phyloP scores from a whole-genome alignment of 2,888 invertebrate species.

The Elaeidobius kamerunicus region DNA sequence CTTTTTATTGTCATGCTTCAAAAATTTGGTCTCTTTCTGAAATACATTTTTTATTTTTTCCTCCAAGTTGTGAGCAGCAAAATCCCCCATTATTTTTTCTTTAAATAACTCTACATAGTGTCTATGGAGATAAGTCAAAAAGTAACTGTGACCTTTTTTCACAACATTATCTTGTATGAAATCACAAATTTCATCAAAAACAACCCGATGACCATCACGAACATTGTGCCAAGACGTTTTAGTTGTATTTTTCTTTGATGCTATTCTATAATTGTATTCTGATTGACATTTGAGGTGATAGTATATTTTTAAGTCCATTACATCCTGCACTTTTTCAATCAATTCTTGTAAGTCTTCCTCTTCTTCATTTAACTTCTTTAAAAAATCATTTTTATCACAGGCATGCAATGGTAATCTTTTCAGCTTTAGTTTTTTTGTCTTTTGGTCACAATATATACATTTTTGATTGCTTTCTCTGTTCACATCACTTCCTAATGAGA shows the following conservation, averaged over 20 bases:
- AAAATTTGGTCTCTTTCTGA: constrained; percentile 34
- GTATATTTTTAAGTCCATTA: constrained; percentile 33
- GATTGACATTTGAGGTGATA: constrained; percentile 32
- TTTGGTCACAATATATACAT: constrained; percentile 29
- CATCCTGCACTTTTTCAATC: too few species aligned
- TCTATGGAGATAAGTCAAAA: not conserved
- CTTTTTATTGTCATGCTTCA: constrained; percentile 35
- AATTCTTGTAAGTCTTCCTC: too few species aligned
- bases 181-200: constrained; percentile 34
- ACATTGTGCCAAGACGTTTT: constrained; percentile 35
- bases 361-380: constrained; percentile 24
- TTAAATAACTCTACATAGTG: constrained; percentile 22
- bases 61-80: constrained; percentile 35
- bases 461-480: constrained; percentile 1
- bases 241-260: constrained; percentile 27
- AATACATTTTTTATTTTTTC: constrained; percentile 33
- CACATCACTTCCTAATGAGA: constrained; percentile 23
- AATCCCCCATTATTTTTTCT: constrained; percentile 25
- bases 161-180: constrained; percentile 33
- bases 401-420: constrained; percentile 25
- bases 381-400: constrained; percentile 21
- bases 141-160: constrained; percentile 32
- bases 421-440: constrained; percentile 22
- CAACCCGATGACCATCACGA: constrained; percentile 34
- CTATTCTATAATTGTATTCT: constrained; percentile 29